Percentiles rank a stretch among this genome's conserved stretches.
phyloP scores from a whole-genome alignment of 2,888 invertebrate genomes.

The Diarsia rubi region DNA sequence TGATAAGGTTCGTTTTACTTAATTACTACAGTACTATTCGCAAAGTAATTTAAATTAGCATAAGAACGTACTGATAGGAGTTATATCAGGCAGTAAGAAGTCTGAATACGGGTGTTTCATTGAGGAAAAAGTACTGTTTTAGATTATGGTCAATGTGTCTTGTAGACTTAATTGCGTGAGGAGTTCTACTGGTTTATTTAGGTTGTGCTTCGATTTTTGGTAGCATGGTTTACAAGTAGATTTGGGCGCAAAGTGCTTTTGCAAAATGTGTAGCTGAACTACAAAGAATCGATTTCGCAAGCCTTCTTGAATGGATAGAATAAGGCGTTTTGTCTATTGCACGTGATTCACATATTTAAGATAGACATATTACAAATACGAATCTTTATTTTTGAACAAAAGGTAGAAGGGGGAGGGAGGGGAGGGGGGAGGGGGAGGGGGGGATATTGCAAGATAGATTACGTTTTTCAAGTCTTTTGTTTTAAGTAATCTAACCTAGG shows the following conservation, averaged over 20 bases:
- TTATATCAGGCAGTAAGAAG: conserved; percentile 4
- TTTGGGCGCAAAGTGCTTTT: neutral
- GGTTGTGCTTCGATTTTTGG: neutral
- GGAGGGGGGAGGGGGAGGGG: too few relatives aligned
- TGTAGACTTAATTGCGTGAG: neutral
- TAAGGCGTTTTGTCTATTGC: too few relatives aligned
- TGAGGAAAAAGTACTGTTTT: conserved; percentile 24
- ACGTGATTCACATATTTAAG: neutral
- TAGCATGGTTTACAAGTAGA: neutral
- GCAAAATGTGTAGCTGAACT: neutral
- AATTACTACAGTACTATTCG: conserved; percentile 37
- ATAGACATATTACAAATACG: too few relatives aligned
- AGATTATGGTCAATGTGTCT: neutral
- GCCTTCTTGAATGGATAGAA: neutral
- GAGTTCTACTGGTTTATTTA: neutral
- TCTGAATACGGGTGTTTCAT: conserved; percentile 9
- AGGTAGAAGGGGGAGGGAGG: too few relatives aligned
- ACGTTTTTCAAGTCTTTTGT: neutral
- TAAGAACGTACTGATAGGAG: conserved; percentile 3
- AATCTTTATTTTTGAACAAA: too few relatives aligned
- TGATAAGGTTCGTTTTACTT: conserved; percentile 57
- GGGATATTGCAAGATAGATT: neutral
- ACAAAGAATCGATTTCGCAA: neutral
- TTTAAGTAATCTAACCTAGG: neutral
- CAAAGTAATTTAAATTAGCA: conserved; percentile 30